phyloP scores from a whole-genome alignment of 2,888 invertebrate species.

The Gastrophysa polygoni region DNA sequence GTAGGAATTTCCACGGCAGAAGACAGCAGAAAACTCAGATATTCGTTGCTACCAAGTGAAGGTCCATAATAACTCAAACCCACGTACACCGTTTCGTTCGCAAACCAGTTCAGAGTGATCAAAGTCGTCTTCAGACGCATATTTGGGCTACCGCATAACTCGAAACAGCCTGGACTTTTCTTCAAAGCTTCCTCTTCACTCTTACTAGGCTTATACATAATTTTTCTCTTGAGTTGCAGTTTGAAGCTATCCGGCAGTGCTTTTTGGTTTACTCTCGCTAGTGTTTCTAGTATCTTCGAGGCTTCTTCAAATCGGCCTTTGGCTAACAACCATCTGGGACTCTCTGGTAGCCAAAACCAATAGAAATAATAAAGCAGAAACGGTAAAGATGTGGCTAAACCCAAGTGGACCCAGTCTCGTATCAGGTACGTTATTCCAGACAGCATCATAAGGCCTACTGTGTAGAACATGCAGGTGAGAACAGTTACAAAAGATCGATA shows the following conservation, averaged over 20 bases:
- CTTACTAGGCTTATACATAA: constrained; percentile 65
- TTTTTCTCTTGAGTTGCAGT: constrained; percentile 73
- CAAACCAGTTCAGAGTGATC: constrained; percentile 90
- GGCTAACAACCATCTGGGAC: constrained; percentile 89
- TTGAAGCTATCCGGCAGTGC: constrained; percentile 76
- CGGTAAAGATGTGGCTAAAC: constrained; percentile 82
- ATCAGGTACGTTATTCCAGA: constrained; percentile 85
- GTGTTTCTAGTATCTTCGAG: constrained; percentile 73
- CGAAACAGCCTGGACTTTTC: constrained; percentile 55
- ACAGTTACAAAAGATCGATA: constrained; percentile 92
- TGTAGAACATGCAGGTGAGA: constrained; percentile 90
- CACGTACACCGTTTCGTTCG: constrained; percentile 90
- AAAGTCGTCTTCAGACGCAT: constrained; percentile 86
- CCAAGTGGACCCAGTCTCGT: constrained; percentile 82
- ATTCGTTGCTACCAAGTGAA: constrained; percentile 84
- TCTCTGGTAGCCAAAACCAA: constrained; percentile 88
- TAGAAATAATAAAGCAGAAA: constrained; percentile 84
- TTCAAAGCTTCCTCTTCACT: constrained; percentile 62
- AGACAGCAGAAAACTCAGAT: constrained; percentile 86
- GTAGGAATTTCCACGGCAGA: constrained; percentile 89
- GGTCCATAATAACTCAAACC: constrained; percentile 92
- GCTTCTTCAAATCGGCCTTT: constrained; percentile 80
- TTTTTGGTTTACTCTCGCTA: constrained; percentile 80
- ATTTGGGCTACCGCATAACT: constrained; percentile 81
- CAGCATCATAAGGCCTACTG: constrained; percentile 81